Evolutionary conservation across 2,797 vertebrate species (phyloP).

Genomic region (Falco columbarius): DNA sequence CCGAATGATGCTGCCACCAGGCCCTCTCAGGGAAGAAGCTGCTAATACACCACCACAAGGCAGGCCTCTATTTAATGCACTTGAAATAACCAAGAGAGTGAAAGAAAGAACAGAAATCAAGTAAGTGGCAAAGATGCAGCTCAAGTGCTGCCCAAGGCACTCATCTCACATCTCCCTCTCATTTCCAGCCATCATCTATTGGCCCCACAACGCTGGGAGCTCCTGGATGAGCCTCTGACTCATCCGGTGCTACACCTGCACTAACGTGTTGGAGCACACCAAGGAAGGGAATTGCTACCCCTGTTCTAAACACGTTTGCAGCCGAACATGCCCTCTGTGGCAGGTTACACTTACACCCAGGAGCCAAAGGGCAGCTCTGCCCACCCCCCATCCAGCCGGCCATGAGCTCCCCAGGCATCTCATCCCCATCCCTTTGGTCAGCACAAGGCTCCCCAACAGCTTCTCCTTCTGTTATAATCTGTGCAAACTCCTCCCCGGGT

Average conservation of each 20-base stretch:
- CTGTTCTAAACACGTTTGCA: neutral
- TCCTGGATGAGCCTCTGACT: neutral
- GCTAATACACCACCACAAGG: neutral
- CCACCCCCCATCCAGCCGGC: neutral
- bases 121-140: neutral
- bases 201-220: neutral
- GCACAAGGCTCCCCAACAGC: neutral
- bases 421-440: neutral
- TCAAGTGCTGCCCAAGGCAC: neutral
- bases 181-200: neutral
- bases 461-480: neutral
- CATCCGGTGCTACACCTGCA: rapidly evolving
- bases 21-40: neutral
- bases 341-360: rapidly evolving
- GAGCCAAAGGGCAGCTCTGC: neutral
- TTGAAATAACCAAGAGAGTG: neutral
- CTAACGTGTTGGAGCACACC: neutral
- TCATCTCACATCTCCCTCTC: neutral
- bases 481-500: neutral
- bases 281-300: neutral
- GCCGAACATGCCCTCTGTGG: neutral
- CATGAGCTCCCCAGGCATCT: neutral
- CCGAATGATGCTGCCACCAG: neutral
- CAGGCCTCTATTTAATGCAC: neutral
- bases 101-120: neutral